Evolutionary conservation across 1,140 invertebrate species (phyloP), one percentile per base, ranked within the genome.

Genomic region (Phortica variegata): DNA sequence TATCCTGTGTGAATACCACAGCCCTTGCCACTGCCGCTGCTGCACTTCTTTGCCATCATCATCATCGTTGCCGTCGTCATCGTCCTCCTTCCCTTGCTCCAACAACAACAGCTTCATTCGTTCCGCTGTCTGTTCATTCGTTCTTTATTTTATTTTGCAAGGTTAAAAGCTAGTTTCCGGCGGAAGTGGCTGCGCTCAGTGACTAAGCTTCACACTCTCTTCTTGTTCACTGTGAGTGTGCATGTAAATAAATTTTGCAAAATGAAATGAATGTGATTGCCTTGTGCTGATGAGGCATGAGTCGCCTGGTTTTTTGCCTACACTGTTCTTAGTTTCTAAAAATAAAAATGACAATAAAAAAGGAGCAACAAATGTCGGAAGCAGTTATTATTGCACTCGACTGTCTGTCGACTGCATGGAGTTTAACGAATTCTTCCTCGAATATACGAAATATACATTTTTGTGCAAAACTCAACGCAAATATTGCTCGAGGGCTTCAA

Each of bases 181-280:
- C 65, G 65, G 65, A 68, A 68, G 65, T 68, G 60, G 65, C 52
- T 58, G 55, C 65, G 65, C 60, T 39, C 45, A 19, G 37, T 39
- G 44, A 20, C 52, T 29, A 13, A 15, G 15, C 17, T 16, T 7
- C 12, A 1, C 18, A 20, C 12, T 18, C 15, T 12, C 18, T 2
- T 26, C 2, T 9, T 31, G 6, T 34, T 34, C 15, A 32, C 7
- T 48, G 39, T 46, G 37, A 19, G 37, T 40, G 36, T 50, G 51
- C 56, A 58, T 65, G 65, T 69, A 68, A 69, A 68, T 68, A 69
- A 59, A 68, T 68, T 69, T 68, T 69, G 44, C 65, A 49, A 68
- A 69, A 56, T 68, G 65, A 68, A 68, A 68, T 65, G 60, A 68
- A 68, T 68, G 65, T 69, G 65, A 68, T 68, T 68, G 60, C 65